These are phyloP conservation scores for Sminthurides aquaticus DNA, from an alignment of 2,888 invertebrate genomes.

Conservation along the genomic window DNA sequence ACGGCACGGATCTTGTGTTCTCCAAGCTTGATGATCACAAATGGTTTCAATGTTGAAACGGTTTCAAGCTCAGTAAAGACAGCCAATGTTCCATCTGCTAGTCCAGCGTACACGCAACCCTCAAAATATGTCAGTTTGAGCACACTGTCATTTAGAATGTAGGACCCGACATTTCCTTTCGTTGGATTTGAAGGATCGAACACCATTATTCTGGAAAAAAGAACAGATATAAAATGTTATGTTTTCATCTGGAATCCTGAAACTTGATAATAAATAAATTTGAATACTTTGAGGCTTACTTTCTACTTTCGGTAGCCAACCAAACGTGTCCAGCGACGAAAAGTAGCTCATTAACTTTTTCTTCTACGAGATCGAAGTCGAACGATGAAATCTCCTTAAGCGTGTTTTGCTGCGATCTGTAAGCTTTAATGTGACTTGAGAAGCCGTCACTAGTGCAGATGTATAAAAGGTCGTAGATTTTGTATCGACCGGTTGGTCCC, in stretches of 20 bases:
- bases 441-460: conserved; percentile 72
- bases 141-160: conserved; percentile 35
- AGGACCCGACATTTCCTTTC: conserved; percentile 48
- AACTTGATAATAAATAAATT: neutral
- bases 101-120: conserved; percentile 36
- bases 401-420: conserved; percentile 60
- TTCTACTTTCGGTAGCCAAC: conserved; percentile 82
- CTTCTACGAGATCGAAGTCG: conserved; percentile 62
- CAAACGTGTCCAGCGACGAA: conserved; percentile 78
- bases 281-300: conserved; percentile 46
- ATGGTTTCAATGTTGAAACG: conserved; percentile 32
- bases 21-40: conserved; percentile 34
- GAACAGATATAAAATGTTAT: neutral
- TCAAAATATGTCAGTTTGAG: conserved; percentile 37
- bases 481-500: conserved; percentile 53
- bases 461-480: conserved; percentile 74
- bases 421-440: conserved; percentile 58
- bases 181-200: conserved; percentile 81
- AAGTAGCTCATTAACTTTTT: conserved; percentile 74
- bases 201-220: conserved; percentile 57
- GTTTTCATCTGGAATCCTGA: neutral
- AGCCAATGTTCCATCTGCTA: conserved; percentile 40
- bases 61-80: conserved; percentile 33
- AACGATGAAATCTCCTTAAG: conserved; percentile 65
- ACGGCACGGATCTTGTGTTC: conserved; percentile 33